Evolutionary conservation across 2,797 vertebrate species (phyloP).

Genomic region (Eidolon dupreanum): DNA sequence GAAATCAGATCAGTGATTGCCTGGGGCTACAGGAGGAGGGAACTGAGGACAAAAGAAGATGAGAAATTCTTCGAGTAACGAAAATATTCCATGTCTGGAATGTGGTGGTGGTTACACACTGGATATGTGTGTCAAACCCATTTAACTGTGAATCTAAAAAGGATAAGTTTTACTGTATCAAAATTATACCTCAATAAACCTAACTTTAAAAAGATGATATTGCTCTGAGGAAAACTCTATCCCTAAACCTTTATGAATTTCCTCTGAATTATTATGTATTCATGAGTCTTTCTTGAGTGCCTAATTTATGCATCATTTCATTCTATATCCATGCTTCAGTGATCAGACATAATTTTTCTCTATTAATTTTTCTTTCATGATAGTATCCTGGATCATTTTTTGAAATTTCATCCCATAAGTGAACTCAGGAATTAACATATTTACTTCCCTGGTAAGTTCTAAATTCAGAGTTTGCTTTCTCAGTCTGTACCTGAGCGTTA

Average conservation of each 20-base stretch:
- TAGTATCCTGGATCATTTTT: slow-evolving; percentile 43
- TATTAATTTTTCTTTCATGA: slow-evolving; percentile 59
- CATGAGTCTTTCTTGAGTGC: background rate
- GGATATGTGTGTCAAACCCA: slow-evolving; percentile 29
- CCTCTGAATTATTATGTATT: slow-evolving; percentile 30
- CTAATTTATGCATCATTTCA: slow-evolving; percentile 32
- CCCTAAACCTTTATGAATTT: slow-evolving; percentile 31
- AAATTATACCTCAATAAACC: slow-evolving; percentile 41
- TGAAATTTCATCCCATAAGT: slow-evolving; percentile 39
- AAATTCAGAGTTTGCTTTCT: slow-evolving; percentile 33
- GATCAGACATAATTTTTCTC: slow-evolving; percentile 46
- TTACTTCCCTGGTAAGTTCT: slow-evolving; percentile 28
- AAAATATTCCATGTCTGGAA: background rate
- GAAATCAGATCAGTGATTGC: slow-evolving; percentile 25
- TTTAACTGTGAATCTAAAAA: background rate
- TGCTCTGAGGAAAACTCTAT: slow-evolving; percentile 30
- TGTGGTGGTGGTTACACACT: background rate
- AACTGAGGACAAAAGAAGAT: background rate
- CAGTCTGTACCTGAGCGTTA: background rate
- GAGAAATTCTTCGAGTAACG: background rate
- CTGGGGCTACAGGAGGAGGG: background rate
- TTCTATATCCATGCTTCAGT: slow-evolving; percentile 45
- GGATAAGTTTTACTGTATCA: background rate
- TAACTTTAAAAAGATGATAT: slow-evolving; percentile 10
- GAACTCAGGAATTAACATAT: slow-evolving; percentile 41